Evolutionary conservation across 2,888 invertebrate genomes (phyloP).

Genomic region (Auanema sp.): DNA sequence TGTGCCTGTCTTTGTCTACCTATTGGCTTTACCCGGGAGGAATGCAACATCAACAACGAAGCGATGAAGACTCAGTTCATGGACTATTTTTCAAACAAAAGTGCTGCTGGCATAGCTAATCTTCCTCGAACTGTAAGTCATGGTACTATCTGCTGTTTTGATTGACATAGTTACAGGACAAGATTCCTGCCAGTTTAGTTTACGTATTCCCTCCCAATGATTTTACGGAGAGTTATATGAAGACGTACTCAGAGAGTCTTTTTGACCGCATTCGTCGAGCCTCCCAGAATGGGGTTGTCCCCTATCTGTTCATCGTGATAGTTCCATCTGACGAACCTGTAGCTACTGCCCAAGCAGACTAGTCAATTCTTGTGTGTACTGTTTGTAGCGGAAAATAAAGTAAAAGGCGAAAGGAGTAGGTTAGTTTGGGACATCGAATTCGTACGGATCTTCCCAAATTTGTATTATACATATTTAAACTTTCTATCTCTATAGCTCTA

Average conservation of each 20-base stretch:
- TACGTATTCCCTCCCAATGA: slow-evolving; percentile 23
- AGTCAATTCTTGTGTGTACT: too few relatives aligned
- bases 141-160: too few relatives aligned
- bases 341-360: too few relatives aligned
- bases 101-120: slow-evolving; percentile 15
- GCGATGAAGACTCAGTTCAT: slow-evolving; percentile 13
- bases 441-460: too few relatives aligned
- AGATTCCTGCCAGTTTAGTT: slow-evolving; percentile 9
- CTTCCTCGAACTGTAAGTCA: slow-evolving; percentile 6
- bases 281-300: slow-evolving; percentile 4
- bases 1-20: slow-evolving; percentile 20
- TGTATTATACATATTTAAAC: slow-evolving; percentile 1
- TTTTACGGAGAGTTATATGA: slow-evolving; percentile 16
- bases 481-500: slow-evolving; percentile 6
- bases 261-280: slow-evolving; percentile 7
- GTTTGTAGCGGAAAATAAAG: too few relatives aligned
- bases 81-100: slow-evolving; percentile 12
- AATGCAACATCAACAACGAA: slow-evolving; percentile 6
- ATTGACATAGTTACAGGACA: slow-evolving; percentile 11
- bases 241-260: slow-evolving; percentile 4
- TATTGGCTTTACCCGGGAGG: slow-evolving; percentile 12
- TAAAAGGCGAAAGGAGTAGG: too few relatives aligned
- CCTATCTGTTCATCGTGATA: slow-evolving; percentile 20
- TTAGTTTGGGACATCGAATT: too few relatives aligned
- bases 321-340: slow-evolving; percentile 6